A percentile compares a stretch with the other conserved stretches of the same genome.
Evolutionary conservation across 2,888 invertebrate species (phyloP).

Genomic region (Calameuta filiformis): DNA sequence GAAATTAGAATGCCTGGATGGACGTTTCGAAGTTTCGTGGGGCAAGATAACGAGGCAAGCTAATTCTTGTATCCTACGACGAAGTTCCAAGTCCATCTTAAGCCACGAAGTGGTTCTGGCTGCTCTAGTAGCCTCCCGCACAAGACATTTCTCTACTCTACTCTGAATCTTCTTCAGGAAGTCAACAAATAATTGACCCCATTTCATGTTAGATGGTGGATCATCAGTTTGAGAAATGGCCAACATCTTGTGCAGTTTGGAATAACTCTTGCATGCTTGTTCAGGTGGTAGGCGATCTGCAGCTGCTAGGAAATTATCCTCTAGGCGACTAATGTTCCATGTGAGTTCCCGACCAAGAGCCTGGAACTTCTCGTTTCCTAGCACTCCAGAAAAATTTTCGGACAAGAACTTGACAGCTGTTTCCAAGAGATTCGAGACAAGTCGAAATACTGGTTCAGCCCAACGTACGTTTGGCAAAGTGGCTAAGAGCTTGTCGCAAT

Average conservation of each 20-base stretch:
- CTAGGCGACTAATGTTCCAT: constrained; percentile 80
- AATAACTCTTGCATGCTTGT: constrained; percentile 84
- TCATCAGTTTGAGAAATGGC: constrained; percentile 50
- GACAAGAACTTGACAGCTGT: constrained; percentile 84
- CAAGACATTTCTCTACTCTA: constrained; percentile 78
- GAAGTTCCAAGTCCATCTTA: constrained; percentile 72
- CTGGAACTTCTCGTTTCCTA: constrained; percentile 75
- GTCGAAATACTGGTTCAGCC: constrained; percentile 82
- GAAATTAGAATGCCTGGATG: constrained; percentile 58
- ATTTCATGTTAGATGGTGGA: constrained; percentile 65
- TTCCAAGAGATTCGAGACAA: constrained; percentile 84
- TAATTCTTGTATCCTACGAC: constrained; percentile 74
- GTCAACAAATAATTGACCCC: constrained; percentile 70
- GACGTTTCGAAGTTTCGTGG: constrained; percentile 58
- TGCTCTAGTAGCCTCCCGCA: constrained; percentile 76
- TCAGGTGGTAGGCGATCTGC: constrained; percentile 84
- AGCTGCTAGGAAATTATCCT: constrained; percentile 82
- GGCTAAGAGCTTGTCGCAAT: constrained; percentile 84
- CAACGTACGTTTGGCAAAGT: constrained; percentile 84
- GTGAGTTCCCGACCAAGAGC: constrained; percentile 77
- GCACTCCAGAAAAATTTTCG: constrained; percentile 80
- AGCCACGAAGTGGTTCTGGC: constrained; percentile 75
- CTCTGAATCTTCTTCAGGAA: constrained; percentile 73
- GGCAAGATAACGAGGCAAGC: constrained; percentile 69
- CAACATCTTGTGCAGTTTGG: constrained; percentile 61